Evolutionary conservation across 2,888 invertebrate genomes (phyloP).

Genomic region (Andrena dorsata): DNA sequence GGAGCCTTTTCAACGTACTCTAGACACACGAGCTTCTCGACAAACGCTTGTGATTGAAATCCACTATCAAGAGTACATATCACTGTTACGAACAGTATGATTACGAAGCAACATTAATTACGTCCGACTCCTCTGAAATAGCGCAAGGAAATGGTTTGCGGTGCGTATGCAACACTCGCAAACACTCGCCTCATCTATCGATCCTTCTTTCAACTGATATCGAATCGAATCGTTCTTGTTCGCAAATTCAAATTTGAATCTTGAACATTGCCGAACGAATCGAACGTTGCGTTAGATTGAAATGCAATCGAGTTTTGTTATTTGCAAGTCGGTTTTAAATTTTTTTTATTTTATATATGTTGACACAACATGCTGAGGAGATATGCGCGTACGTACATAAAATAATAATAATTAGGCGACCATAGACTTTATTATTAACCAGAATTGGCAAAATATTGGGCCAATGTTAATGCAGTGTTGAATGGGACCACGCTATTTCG

Average conservation of each 20-base stretch:
- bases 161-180: constrained; percentile 3
- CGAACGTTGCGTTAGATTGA: too few species aligned
- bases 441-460: too few species aligned
- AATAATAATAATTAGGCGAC: too few species aligned
- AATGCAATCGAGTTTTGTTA: too few species aligned
- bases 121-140: not conserved
- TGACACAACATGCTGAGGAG: too few species aligned
- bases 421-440: too few species aligned
- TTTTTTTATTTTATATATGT: too few species aligned
- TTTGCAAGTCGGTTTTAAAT: too few species aligned
- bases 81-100: constrained; percentile 31
- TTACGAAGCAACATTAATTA: constrained; percentile 26
- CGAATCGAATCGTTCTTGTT: constrained; percentile 29
- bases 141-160: constrained; percentile 31
- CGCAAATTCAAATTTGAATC: constrained; percentile 25
- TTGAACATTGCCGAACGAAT: not conserved
- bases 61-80: constrained; percentile 53
- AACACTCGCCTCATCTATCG: constrained; percentile 54
- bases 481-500: too few species aligned
- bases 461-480: too few species aligned
- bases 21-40: not conserved
- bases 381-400: too few species aligned
- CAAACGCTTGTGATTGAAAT: constrained; percentile 8
- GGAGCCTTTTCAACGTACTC: not conserved
- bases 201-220: constrained; percentile 39